Percentiles rank a stretch among this genome's conserved stretches.
Conservation (phyloP, 2,888 invertebrate species). For the Thereva unica region DNA sequence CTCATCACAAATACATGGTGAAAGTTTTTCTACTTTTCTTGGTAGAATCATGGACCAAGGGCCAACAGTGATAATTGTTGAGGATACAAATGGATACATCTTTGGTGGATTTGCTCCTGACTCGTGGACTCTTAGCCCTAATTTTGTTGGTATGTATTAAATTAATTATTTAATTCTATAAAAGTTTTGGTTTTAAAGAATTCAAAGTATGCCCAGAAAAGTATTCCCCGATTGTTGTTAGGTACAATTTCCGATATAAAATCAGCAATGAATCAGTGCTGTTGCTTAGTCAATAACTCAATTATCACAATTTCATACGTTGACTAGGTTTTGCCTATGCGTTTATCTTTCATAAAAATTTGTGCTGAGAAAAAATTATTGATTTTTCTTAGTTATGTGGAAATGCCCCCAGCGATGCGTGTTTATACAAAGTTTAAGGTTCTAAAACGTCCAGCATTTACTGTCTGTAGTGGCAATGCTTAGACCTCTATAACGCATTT, state of each 20-base stretch:
- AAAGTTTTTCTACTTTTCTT: slow-evolving; percentile 81
- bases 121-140: slow-evolving; percentile 75
- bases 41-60: slow-evolving; percentile 79
- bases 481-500: no score
- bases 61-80: slow-evolving; percentile 80
- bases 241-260: no score
- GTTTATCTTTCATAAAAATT: no score
- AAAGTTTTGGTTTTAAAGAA: not conserved
- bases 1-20: slow-evolving; percentile 85
- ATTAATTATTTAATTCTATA: not conserved
- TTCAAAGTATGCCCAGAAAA: not conserved
- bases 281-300: no score
- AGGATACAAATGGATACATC: slow-evolving; percentile 78
- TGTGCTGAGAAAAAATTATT: no score
- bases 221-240: not conserved
- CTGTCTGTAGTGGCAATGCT: no score
- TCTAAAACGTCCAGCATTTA: no score
- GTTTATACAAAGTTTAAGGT: no score
- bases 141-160: slow-evolving; percentile 67
- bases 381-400: no score
- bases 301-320: no score
- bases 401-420: no score
- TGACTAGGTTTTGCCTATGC: no score
- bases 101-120: slow-evolving; percentile 89
- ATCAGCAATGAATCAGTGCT: not conserved